Evolutionary conservation across 2,888 invertebrate species (phyloP).

Genomic region (Scaptomyza parva): DNA sequence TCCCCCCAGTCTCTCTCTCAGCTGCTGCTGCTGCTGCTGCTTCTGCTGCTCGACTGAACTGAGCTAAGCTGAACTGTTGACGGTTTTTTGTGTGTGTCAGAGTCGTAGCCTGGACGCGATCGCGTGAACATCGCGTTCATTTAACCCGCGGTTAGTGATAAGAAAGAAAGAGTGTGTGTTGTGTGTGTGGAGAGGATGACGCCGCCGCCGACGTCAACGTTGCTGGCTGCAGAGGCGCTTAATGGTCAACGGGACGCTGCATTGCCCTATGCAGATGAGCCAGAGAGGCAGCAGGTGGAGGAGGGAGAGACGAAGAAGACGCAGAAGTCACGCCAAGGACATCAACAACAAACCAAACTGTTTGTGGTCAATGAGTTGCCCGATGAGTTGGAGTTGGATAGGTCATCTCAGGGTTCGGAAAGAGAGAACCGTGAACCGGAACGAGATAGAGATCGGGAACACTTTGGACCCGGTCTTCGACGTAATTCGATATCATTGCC

Average conservation of each 20-base stretch:
- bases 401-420: slow-evolving; percentile 1
- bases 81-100: slow-evolving; percentile 20
- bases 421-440: slow-evolving; percentile 22
- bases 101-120: slow-evolving; percentile 55
- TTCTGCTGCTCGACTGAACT: slow-evolving; percentile 1
- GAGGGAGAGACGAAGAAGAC: background rate
- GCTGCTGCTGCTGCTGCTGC: background rate
- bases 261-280: slow-evolving; percentile 64
- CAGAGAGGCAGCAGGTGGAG: slow-evolving; percentile 4
- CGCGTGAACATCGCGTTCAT: slow-evolving; percentile 41
- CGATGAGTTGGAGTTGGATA: slow-evolving; percentile 14
- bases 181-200: slow-evolving; percentile 16
- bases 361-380: slow-evolving; percentile 58
- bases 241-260: slow-evolving; percentile 41
- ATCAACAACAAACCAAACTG: too few relatives aligned
- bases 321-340: too few relatives aligned
- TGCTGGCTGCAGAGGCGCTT: slow-evolving; percentile 58
- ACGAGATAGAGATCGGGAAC: slow-evolving; percentile 26
- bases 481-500: slow-evolving; percentile 92
- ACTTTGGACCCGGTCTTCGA: slow-evolving; percentile 84
- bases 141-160: slow-evolving; percentile 6
- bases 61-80: slow-evolving; percentile 42
- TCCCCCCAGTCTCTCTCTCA: background rate
- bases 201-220: slow-evolving; percentile 4
- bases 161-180: background rate